Evolutionary conservation across 1,140 invertebrate species (phyloP).

Genomic region (Araneus ventricosus): DNA sequence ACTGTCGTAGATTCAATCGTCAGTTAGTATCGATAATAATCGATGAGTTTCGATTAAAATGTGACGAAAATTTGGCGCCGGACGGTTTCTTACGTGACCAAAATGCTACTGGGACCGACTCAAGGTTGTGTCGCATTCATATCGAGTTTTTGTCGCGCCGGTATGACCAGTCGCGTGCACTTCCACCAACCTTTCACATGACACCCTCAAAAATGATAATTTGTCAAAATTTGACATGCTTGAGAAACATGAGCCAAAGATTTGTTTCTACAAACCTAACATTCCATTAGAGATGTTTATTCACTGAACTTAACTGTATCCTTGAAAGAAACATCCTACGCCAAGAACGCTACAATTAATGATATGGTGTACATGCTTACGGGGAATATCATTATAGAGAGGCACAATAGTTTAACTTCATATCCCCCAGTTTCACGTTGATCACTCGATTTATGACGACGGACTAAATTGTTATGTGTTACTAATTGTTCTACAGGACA

Average conservation of each 20-base stretch:
- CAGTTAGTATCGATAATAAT: slow-evolving; percentile 49
- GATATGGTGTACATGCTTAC: too few relatives aligned
- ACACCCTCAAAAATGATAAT: slow-evolving; percentile 8
- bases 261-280: background rate
- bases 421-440: too few relatives aligned
- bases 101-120: background rate
- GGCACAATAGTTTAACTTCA: too few relatives aligned
- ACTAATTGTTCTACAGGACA: too few relatives aligned
- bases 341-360: too few relatives aligned
- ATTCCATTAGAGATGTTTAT: background rate
- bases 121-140: slow-evolving; percentile 35
- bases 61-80: slow-evolving; percentile 69
- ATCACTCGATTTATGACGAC: too few relatives aligned
- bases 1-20: slow-evolving; percentile 54
- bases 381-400: too few relatives aligned
- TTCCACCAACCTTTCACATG: background rate
- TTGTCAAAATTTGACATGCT: background rate
- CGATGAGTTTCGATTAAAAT: slow-evolving; percentile 62
- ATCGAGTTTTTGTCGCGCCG: slow-evolving; percentile 28
- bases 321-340: too few relatives aligned
- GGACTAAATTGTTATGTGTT: too few relatives aligned
- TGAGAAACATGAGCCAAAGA: background rate
- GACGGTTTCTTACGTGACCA: slow-evolving; percentile 55
- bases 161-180: background rate
- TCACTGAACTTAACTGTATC: background rate